Evolutionary conservation across 2,113 vertebrate species (phyloP).

Genomic region (Indicator maculatus): DNA sequence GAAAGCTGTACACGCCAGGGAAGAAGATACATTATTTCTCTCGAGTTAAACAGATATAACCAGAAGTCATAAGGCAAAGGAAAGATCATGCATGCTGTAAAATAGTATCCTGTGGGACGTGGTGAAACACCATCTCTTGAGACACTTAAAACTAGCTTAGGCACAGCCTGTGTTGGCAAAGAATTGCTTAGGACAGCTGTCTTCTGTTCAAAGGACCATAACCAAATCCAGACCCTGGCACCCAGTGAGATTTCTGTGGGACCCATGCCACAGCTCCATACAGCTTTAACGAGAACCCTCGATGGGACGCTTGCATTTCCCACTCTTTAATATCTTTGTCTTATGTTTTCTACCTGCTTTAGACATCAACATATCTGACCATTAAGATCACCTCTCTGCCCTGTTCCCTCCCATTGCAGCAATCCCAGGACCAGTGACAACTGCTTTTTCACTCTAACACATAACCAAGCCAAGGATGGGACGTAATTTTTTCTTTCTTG

Average conservation of each 20-base stretch:
- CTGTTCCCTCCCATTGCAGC: neutral
- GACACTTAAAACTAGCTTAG: neutral
- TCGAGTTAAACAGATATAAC: neutral
- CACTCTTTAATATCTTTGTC: neutral
- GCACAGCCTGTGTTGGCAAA: neutral
- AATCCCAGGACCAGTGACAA: neutral
- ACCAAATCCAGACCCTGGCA: neutral
- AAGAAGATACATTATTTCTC: constrained; percentile 35
- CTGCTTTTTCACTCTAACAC: neutral
- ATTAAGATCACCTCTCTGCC: neutral
- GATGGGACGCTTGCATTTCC: neutral
- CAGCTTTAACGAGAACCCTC: neutral
- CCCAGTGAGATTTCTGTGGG: neutral
- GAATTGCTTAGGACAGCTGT: neutral
- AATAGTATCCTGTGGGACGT: neutral
- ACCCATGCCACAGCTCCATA: neutral
- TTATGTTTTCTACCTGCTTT: neutral
- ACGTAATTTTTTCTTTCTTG: neutral
- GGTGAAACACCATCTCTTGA: constrained; percentile 21
- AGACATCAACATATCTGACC: neutral
- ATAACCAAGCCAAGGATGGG: neutral
- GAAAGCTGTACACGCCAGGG: constrained; percentile 30
- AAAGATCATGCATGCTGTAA: neutral
- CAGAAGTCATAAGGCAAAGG: neutral
- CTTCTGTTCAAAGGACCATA: neutral